A percentile compares a stretch with the other conserved stretches of the same genome.
These are phyloP conservation scores for Crambe crambe DNA, from an alignment of 37 sponge, comb jelly and placozoan species.

Conservation along the genomic window DNA sequence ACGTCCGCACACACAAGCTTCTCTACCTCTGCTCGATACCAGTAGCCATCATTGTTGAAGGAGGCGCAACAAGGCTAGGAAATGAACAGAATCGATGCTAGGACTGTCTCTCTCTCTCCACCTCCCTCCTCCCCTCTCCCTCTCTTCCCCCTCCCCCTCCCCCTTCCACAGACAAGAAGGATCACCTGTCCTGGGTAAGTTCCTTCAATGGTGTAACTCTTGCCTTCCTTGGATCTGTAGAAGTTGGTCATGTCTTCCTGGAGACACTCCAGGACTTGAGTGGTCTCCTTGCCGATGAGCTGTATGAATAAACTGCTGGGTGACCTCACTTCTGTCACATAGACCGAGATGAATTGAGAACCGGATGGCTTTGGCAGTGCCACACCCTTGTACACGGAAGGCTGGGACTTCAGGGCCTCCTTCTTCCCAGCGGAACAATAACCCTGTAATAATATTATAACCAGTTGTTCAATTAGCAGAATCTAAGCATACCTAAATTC, in stretches of 20 bases:
- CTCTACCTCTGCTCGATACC: slow-evolving; percentile 61
- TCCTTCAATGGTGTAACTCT: slow-evolving; percentile 3
- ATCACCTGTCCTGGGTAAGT: slow-evolving; percentile 45
- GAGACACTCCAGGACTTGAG: slow-evolving; percentile 50
- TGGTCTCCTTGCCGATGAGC: slow-evolving; percentile 56
- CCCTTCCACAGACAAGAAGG: background rate
- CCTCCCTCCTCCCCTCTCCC: no score
- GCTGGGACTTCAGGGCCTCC: background rate
- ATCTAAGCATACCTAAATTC: no score
- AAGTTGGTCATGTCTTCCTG: slow-evolving; percentile 59
- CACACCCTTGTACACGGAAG: background rate
- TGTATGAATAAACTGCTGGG: slow-evolving; percentile 65
- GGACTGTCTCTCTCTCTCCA: no score
- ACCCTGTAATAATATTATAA: background rate
- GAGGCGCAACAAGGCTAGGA: slow-evolving; percentile 66
- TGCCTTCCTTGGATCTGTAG: slow-evolving; percentile 34
- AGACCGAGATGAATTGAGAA: slow-evolving; percentile 18
- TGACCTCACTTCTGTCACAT: slow-evolving; percentile 52
- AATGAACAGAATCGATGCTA: no score
- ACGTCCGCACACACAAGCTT: slow-evolving; percentile 14
- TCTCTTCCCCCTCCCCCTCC: background rate
- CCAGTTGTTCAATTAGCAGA: background rate
- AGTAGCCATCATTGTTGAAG: slow-evolving; percentile 67
- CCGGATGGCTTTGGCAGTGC: background rate
- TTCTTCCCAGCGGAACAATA: background rate